Evolutionary conservation across 1,140 invertebrate genomes (phyloP).

Genomic region (Drosophila auraria): DNA sequence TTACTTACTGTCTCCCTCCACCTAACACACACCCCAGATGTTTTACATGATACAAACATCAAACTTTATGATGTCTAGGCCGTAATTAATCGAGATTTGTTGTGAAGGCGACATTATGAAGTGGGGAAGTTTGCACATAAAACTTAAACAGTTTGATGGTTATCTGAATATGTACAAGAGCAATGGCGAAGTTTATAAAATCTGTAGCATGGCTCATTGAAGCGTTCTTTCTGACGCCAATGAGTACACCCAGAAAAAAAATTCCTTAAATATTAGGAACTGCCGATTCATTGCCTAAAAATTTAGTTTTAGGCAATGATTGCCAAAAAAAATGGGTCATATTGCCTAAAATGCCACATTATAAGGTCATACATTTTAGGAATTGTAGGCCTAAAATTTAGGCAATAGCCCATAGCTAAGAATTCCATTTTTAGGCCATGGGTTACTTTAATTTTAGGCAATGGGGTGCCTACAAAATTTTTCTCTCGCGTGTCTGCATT

Average conservation of each 20-base stretch:
- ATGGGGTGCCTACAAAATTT: too few relatives aligned
- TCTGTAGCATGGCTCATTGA: slow-evolving; percentile 8
- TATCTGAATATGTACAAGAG: slow-evolving; percentile 12
- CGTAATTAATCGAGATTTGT: slow-evolving; percentile 69
- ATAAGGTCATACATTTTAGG: too few relatives aligned
- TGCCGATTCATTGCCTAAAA: too few relatives aligned
- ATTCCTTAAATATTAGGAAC: too few relatives aligned
- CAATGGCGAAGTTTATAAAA: slow-evolving; percentile 15
- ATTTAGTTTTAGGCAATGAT: too few relatives aligned
- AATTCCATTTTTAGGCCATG: too few relatives aligned
- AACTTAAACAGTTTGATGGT: slow-evolving; percentile 27
- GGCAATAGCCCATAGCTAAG: too few relatives aligned
- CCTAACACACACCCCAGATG: slow-evolving; percentile 50
- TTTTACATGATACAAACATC: slow-evolving; percentile 68
- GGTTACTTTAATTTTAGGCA: too few relatives aligned
- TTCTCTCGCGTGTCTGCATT: too few relatives aligned
- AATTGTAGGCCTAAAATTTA: too few relatives aligned
- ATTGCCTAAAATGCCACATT: too few relatives aligned
- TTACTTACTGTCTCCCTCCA: slow-evolving; percentile 40
- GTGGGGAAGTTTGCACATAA: slow-evolving; percentile 18
- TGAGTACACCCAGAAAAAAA: background rate
- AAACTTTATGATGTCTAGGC: slow-evolving; percentile 73
- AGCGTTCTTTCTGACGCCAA: slow-evolving; percentile 7
- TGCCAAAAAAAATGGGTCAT: too few relatives aligned
- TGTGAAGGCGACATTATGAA: slow-evolving; percentile 1